These are phyloP conservation scores for Dendrolimus kikuchii DNA, from an alignment of 1,140 invertebrate genomes.

Conservation along the genomic window DNA sequence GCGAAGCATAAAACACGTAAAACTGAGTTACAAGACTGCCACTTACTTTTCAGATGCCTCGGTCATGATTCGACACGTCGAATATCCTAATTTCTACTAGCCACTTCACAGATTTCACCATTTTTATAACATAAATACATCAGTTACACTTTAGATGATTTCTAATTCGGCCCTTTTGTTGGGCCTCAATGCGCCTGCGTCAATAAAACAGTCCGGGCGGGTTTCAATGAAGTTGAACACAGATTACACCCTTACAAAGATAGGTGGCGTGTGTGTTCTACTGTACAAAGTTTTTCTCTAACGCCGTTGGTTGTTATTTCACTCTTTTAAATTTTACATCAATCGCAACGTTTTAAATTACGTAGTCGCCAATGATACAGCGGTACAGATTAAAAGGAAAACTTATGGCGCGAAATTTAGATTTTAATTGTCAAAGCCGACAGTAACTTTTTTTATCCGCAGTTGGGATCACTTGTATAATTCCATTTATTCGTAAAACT, in stretches of 20 bases:
- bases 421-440: not conserved
- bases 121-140: slow-evolving; percentile 81
- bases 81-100: slow-evolving; percentile 80
- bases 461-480: too few species aligned
- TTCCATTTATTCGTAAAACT: too few species aligned
- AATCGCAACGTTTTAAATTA: too few species aligned
- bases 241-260: slow-evolving; percentile 19
- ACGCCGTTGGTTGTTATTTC: slow-evolving; percentile 26
- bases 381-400: slow-evolving; percentile 10
- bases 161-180: slow-evolving; percentile 67
- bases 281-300: slow-evolving; percentile 22
- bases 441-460: too few species aligned
- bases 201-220: slow-evolving; percentile 60
- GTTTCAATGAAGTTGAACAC: slow-evolving; percentile 53
- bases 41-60: slow-evolving; percentile 84
- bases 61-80: slow-evolving; percentile 81
- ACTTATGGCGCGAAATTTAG: slow-evolving; percentile 22
- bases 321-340: slow-evolving; percentile 15
- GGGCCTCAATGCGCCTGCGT: slow-evolving; percentile 67
- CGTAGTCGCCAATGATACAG: slow-evolving; percentile 34
- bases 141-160: slow-evolving; percentile 67
- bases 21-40: slow-evolving; percentile 35
- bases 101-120: slow-evolving; percentile 79
- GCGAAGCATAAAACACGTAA: slow-evolving; percentile 40
- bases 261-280: slow-evolving; percentile 58